These are phyloP conservation scores for Balaeniceps rex DNA, from an alignment of 2,113 vertebrate species.

Conservation along the genomic window DNA sequence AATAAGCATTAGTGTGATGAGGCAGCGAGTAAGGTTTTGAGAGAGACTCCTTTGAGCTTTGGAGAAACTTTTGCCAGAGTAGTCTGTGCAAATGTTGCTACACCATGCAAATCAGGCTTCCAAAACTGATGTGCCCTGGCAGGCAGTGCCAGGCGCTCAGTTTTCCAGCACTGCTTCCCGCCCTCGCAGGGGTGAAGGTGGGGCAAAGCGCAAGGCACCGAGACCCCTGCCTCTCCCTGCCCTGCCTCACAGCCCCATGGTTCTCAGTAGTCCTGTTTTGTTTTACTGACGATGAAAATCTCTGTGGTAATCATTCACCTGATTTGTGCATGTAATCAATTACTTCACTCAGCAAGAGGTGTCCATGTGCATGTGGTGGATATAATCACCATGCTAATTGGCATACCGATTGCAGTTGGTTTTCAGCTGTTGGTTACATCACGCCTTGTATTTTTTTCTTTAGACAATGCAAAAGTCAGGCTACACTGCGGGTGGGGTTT, in stretches of 20 bases:
- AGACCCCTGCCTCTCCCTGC: background rate
- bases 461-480: background rate
- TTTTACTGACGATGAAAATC: background rate
- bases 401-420: background rate
- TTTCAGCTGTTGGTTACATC: background rate
- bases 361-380: rapidly evolving
- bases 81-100: background rate
- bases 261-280: background rate
- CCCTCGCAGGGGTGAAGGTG: background rate
- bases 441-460: background rate
- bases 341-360: background rate
- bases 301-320: background rate
- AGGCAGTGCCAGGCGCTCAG: rapidly evolving
- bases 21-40: background rate
- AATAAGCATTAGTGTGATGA: background rate
- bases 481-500: background rate
- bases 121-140: background rate
- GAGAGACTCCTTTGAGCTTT: background rate
- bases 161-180: background rate
- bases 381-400: background rate
- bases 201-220: rapidly evolving
- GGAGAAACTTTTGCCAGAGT: background rate
- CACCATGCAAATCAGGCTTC: background rate
- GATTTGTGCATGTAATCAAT: background rate
- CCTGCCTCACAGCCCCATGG: rapidly evolving